Conservation (phyloP, 2,113 vertebrate species). For the Notothenia rossii region DNA sequence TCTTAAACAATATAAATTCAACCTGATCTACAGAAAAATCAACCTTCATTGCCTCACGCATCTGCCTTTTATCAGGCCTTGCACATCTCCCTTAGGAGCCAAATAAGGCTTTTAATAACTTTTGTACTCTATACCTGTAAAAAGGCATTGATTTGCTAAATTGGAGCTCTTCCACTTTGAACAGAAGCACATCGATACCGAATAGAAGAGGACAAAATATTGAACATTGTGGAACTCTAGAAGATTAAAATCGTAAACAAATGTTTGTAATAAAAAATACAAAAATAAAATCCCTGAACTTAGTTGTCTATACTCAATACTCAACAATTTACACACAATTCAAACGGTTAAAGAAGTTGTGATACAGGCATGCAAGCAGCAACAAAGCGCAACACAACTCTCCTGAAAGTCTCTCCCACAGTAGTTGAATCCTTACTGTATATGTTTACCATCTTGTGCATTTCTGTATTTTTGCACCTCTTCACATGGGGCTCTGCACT, state of each 20-base stretch:
- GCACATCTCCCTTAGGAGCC: too few species aligned
- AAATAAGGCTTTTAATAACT: too few species aligned
- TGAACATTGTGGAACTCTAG: constrained; percentile 17
- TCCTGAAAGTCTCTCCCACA: constrained; percentile 87
- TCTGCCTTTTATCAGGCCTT: too few species aligned
- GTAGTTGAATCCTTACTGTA: constrained; percentile 46
- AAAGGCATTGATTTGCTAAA: not conserved
- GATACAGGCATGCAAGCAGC: not conserved
- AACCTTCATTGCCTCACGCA: not conserved
- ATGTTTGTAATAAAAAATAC: not conserved
- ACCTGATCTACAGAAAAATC: not conserved
- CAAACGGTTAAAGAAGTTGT: not conserved
- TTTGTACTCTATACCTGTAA: not conserved
- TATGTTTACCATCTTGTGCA: constrained; percentile 53
- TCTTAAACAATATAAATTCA: constrained; percentile 10
- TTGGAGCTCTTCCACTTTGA: not conserved
- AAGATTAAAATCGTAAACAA: not conserved
- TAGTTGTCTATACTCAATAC: not conserved
- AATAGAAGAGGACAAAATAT: not conserved
- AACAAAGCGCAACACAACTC: not conserved
- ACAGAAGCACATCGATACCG: not conserved
- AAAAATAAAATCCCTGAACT: not conserved
- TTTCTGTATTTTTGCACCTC: not conserved
- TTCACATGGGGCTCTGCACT: not conserved
- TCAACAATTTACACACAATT: not conserved